Evolutionary conservation across 2,888 invertebrate species (phyloP), one percentile per base, ranked within the genome.

Genomic region (Trichogramma evanescens): DNA sequence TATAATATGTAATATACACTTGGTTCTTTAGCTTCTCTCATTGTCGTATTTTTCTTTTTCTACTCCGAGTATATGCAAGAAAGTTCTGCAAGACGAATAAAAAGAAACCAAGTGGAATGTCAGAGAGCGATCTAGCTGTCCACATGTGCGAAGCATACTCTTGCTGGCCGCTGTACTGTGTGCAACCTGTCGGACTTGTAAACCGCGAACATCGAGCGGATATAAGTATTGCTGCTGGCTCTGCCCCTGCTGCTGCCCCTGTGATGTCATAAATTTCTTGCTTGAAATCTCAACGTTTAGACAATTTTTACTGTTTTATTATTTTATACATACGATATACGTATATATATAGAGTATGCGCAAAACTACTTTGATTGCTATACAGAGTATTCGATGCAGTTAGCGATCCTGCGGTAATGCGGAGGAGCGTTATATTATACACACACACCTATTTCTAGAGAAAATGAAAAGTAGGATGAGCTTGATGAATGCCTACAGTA

Each of bases 51-150:
- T 52, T 46, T 55, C 51, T 38, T 13, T 43, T 10, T 38, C 55
- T 43, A 52, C 52, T 54, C 57, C 48, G 54, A 52, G n/a, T 56
- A 56, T 46, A n/a, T 5, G 10, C 42, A 41, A 43, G 54, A 39
- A 44, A 7, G 8, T 4, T 9, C 6, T n/a, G 44, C 10, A 2
- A 38, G 26, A 9, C 54, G 48, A 58, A 68, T 66, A 68, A 68
- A 69, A 72, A 72, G 70, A 70, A 72, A 69, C 68, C 68, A 66
- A 67, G 69, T 67, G 72, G 72, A 73, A 73, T 73, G 73, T 72
- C 66, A 63, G 60, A 48, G 10, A 61, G 49, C 58, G 55, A 58
- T 61, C 58, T 63, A 63, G 55, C 58, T 38, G 26, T 26, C 26
- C 26, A 26, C 26, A 68, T 65, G 67, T 63, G 42, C 56, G 45